phyloP scores from a whole-genome alignment of 2,888 invertebrate genomes.

The Nemapogon koenigi region DNA sequence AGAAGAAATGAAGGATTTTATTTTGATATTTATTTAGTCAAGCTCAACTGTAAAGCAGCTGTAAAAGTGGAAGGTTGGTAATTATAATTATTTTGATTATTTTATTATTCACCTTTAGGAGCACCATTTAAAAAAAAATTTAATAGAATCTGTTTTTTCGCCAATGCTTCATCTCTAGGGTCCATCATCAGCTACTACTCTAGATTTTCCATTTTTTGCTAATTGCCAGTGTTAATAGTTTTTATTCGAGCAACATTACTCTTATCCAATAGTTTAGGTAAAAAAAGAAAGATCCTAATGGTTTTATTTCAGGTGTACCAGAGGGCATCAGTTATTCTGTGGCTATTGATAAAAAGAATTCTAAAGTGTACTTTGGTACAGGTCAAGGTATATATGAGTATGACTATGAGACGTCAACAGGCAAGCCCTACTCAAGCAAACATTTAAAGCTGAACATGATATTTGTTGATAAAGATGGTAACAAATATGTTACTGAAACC shows the following conservation, averaged over 20 bases:
- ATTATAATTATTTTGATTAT: conserved; percentile 8
- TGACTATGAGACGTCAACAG: conserved; percentile 31
- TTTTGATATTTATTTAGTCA: conserved; percentile 34
- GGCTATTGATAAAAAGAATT: conserved; percentile 35
- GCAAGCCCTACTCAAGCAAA: conserved; percentile 27
- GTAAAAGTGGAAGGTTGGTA: conserved; percentile 34
- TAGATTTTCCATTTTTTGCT: no score
- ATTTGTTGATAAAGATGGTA: conserved; percentile 41
- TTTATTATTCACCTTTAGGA: no score
- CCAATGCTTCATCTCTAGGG: no score
- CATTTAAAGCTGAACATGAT: conserved; percentile 36
- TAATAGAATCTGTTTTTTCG: no score
- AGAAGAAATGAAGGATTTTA: conserved; percentile 29
- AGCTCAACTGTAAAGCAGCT: conserved; percentile 24
- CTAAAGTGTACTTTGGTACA: conserved; percentile 42
- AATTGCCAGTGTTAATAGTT: no score
- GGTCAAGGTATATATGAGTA: conserved; percentile 38
- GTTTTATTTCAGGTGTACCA: conserved; percentile 32
- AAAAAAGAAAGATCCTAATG: conserved; percentile 32
- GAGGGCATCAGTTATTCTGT: conserved; percentile 39
- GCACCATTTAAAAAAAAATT: no score
- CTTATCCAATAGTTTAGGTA: no score
- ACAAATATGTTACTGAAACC: conserved; percentile 39
- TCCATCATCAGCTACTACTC: no score
- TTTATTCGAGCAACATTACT: no score